phyloP scores from a whole-genome alignment of 1,140 invertebrate species.

The Spodoptera frugiperda region DNA sequence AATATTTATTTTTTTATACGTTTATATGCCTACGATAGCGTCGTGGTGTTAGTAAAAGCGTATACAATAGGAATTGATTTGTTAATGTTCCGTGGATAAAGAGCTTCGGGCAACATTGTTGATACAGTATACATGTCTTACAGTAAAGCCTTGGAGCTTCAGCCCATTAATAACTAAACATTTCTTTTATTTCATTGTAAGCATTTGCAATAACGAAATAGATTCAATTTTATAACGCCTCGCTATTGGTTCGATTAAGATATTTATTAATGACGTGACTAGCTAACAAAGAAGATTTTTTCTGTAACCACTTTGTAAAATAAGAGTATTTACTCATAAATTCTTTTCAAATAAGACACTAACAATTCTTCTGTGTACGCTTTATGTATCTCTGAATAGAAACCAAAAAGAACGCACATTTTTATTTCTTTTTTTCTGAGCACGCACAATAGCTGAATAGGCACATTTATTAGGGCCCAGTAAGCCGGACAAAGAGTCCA shows the following conservation, averaged over 20 bases:
- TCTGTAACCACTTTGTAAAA: not conserved
- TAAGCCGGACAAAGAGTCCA: constrained; percentile 30
- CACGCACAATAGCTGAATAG: not conserved
- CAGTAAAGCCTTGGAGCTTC: constrained; percentile 7
- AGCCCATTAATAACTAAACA: constrained; percentile 3
- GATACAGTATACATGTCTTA: constrained; percentile 13
- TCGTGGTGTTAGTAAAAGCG: not conserved
- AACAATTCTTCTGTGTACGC: not conserved
- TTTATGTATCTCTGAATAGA: not conserved
- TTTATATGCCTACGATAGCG: constrained; percentile 5
- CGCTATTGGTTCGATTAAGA: constrained; percentile 29
- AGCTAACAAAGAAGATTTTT: constrained; percentile 19
- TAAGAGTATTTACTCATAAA: not conserved
- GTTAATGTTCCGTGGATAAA: constrained; percentile 18
- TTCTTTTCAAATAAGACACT: not conserved
- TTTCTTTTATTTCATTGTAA: constrained; percentile 19
- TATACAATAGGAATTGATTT: constrained; percentile 11
- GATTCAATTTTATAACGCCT: constrained; percentile 33
- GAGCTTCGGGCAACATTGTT: constrained; percentile 17
- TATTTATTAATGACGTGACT: constrained; percentile 24
- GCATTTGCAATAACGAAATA: constrained; percentile 14
- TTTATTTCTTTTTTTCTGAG: not conserved
- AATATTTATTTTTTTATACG: constrained; percentile 1
- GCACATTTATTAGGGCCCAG: constrained; percentile 5
- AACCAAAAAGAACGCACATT: constrained; percentile 18